Conservation (phyloP, 2,888 invertebrate species). For the Odontothrips loti region DNA sequence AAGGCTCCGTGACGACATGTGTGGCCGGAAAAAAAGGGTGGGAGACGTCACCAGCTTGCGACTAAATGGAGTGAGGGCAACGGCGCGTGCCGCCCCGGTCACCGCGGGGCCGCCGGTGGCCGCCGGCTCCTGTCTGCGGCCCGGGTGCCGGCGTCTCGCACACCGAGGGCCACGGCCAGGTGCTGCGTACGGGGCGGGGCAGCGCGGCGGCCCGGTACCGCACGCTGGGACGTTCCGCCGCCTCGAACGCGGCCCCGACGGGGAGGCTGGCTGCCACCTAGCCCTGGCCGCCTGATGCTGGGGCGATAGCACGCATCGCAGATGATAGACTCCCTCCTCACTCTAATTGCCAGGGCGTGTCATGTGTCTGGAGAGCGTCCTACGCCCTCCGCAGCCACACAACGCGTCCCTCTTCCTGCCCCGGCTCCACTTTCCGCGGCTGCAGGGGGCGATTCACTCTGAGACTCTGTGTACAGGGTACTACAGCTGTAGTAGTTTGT, state of each 20-base stretch:
- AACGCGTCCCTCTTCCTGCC: background rate
- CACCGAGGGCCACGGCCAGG: background rate
- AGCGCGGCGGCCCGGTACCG: background rate
- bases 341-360: background rate
- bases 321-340: conserved; percentile 9
- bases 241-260: background rate
- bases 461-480: too few species aligned
- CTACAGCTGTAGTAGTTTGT: too few species aligned
- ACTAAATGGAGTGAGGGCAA: background rate
- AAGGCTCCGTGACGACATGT: conserved; percentile 4
- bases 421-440: background rate
- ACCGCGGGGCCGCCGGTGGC: background rate
- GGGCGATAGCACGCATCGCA: background rate
- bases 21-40: background rate
- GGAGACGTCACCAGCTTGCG: background rate
- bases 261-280: background rate
- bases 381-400: background rate
- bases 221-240: background rate
- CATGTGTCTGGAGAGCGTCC: background rate
- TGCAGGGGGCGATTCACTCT: background rate
- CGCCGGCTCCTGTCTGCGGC: background rate
- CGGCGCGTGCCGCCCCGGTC: background rate
- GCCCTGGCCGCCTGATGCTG: too few species aligned
- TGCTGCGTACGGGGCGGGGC: background rate
- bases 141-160: too few species aligned